These are phyloP conservation scores for Clavelina lepadiformis DNA, from an alignment of 23 tunicate genomes.

Conservation along the genomic window DNA sequence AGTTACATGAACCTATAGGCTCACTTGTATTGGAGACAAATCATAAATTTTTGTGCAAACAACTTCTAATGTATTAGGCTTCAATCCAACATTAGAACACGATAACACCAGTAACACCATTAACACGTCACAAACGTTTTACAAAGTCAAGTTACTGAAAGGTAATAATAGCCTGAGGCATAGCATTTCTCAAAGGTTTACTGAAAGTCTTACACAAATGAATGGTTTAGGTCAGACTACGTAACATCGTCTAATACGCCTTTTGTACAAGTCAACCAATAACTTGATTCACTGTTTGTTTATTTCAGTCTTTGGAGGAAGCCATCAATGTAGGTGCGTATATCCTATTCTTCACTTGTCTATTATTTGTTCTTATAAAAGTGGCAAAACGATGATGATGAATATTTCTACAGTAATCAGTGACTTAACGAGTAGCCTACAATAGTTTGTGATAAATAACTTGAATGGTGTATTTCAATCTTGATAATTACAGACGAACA, in stretches of 20 bases:
- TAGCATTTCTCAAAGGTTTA: background rate
- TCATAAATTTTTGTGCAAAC: too few relatives aligned
- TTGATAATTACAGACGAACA: too few relatives aligned
- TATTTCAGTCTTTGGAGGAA: conserved; percentile 36
- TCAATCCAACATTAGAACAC: too few relatives aligned
- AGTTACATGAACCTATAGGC: too few relatives aligned
- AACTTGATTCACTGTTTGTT: background rate
- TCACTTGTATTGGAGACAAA: too few relatives aligned
- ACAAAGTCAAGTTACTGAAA: background rate
- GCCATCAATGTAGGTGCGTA: conserved; percentile 30
- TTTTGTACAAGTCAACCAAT: background rate
- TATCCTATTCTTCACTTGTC: background rate
- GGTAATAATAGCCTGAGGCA: background rate
- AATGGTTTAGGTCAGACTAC: too few relatives aligned
- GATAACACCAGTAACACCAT: too few relatives aligned
- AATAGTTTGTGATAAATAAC: too few relatives aligned
- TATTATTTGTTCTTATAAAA: background rate
- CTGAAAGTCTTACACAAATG: background rate
- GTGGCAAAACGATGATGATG: background rate
- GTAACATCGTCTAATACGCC: background rate
- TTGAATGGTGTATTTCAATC: too few relatives aligned
- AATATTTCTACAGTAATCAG: too few relatives aligned
- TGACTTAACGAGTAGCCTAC: too few relatives aligned
- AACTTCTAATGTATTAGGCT: too few relatives aligned
- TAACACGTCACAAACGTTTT: background rate